phyloP scores from a whole-genome alignment of 2,113 vertebrate genomes.

The Columba janthina region DNA sequence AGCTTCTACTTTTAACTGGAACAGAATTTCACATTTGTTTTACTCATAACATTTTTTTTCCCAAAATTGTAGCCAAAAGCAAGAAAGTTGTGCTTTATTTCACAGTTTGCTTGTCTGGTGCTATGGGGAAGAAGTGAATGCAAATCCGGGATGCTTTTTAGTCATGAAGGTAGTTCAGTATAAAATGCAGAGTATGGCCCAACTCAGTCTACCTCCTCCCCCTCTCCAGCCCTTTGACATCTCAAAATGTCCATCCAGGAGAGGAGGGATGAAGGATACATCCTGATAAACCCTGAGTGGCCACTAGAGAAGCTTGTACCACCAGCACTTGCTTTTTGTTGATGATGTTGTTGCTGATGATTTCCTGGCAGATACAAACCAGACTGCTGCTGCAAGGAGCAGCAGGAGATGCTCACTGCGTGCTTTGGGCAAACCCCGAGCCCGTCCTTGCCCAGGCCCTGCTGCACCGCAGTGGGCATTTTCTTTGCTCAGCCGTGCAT shows the following conservation, averaged over 20 bases:
- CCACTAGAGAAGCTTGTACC: neutral
- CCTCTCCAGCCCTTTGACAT: neutral
- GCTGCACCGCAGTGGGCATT: rapidly evolving
- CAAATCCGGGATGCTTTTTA: neutral
- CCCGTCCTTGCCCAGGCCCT: rapidly evolving
- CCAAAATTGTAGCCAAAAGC: neutral
- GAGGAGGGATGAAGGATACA: neutral
- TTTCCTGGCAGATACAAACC: neutral
- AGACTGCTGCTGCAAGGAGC: neutral
- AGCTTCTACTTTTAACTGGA: neutral
- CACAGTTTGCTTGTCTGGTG: neutral
- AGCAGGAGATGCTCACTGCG: neutral
- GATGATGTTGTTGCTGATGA: rapidly evolving
- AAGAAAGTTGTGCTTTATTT: neutral
- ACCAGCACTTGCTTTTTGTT: rapidly evolving
- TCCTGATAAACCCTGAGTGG: rapidly evolving
- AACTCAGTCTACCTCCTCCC: neutral
- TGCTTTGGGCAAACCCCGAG: neutral
- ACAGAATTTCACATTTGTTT: neutral
- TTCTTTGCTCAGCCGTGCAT: rapidly evolving
- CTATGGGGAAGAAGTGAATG: neutral
- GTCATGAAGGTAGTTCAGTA: neutral
- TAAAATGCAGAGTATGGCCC: neutral
- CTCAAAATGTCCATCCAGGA: neutral
- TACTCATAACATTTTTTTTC: neutral